Evolutionary conservation across 2,797 vertebrate species (phyloP).

Genomic region (Rhinophrynus dorsalis): DNA sequence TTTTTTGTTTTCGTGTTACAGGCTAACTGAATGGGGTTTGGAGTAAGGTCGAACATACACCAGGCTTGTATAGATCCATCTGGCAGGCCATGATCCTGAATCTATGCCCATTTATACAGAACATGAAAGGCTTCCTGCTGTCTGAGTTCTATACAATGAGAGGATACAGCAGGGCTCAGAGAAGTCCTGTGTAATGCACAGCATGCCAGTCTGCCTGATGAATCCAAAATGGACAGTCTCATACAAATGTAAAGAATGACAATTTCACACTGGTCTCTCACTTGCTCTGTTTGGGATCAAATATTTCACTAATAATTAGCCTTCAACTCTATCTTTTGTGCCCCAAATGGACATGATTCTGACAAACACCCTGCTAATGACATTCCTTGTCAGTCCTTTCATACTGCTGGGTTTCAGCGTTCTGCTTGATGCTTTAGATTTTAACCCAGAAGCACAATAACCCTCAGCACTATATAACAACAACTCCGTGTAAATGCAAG

Average conservation of each 20-base stretch:
- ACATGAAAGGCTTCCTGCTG: slow-evolving; percentile 43
- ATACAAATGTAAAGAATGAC: background rate
- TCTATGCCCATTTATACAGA: slow-evolving; percentile 4
- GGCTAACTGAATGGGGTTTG: too few relatives aligned
- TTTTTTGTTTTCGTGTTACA: too few relatives aligned
- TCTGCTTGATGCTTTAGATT: too few relatives aligned
- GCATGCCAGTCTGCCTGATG: background rate
- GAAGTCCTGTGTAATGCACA: background rate
- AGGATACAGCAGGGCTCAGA: slow-evolving; percentile 7
- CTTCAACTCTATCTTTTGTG: background rate
- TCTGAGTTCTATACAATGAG: slow-evolving; percentile 2
- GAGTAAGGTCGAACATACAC: too few relatives aligned
- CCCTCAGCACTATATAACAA: too few relatives aligned
- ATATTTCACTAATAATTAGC: background rate
- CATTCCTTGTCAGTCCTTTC: too few relatives aligned
- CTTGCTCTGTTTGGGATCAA: background rate
- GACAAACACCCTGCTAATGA: too few relatives aligned
- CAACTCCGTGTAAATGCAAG: too few relatives aligned
- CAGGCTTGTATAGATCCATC: too few relatives aligned
- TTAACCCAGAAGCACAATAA: too few relatives aligned
- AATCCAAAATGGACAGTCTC: slow-evolving; percentile 1
- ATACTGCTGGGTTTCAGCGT: too few relatives aligned
- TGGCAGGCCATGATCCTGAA: slow-evolving; percentile 11
- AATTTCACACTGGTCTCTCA: background rate
- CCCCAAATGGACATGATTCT: background rate